Percentiles rank a stretch among this genome's conserved stretches.
These are phyloP conservation scores for Nymphalis urticae DNA, from an alignment of 2,888 invertebrate species.

Conservation along the genomic window DNA sequence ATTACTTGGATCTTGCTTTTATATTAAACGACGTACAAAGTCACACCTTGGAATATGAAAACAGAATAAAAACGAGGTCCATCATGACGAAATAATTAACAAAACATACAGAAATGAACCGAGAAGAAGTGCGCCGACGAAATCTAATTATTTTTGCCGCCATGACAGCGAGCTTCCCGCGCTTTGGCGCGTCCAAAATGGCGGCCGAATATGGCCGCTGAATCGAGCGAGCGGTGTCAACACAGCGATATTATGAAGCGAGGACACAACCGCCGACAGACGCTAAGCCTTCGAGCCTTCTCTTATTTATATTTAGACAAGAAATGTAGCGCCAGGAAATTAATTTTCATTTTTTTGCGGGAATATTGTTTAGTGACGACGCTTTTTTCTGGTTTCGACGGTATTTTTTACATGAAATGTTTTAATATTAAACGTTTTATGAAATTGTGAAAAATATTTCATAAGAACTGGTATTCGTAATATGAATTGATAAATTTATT, in stretches of 20 bases:
- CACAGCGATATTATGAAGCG: constrained; percentile 68
- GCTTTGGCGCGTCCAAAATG: constrained; percentile 67
- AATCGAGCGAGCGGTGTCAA: constrained; percentile 53
- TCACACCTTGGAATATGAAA: constrained; percentile 34
- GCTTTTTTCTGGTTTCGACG: constrained; percentile 27
- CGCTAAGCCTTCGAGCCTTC: constrained; percentile 68
- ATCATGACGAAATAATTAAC: constrained; percentile 73
- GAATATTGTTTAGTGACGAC: constrained; percentile 35
- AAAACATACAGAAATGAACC: constrained; percentile 77
- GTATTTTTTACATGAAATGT: constrained; percentile 29
- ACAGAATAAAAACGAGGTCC: constrained; percentile 33
- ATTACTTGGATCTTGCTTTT: background rate
- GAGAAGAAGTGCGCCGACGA: constrained; percentile 64
- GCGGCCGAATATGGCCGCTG: constrained; percentile 49
- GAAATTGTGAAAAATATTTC: constrained; percentile 10
- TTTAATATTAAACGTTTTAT: constrained; percentile 14
- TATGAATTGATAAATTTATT: constrained; percentile 1
- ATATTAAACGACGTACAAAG: constrained; percentile 33
- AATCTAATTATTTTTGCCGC: constrained; percentile 79
- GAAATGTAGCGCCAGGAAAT: constrained; percentile 63
- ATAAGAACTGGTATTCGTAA: background rate
- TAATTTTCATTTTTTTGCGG: constrained; percentile 45
- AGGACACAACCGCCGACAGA: constrained; percentile 67
- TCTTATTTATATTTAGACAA: constrained; percentile 55
- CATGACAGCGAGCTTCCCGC: constrained; percentile 74